Evolutionary conservation across 2,888 invertebrate genomes (phyloP).

Genomic region (Acanthopleura granulata): DNA sequence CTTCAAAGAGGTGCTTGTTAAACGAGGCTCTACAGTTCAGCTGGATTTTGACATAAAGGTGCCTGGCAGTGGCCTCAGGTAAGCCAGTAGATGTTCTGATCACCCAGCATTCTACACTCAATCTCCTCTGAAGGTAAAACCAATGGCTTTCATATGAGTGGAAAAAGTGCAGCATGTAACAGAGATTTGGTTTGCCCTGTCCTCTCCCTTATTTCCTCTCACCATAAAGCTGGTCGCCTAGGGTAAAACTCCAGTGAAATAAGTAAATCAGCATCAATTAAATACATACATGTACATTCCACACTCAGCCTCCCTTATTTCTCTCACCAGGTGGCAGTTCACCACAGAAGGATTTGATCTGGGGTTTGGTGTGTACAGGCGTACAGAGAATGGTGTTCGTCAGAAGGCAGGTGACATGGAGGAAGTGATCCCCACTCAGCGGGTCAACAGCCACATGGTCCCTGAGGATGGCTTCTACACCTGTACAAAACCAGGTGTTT

Average conservation of each 20-base stretch:
- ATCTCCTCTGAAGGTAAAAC: too few relatives aligned
- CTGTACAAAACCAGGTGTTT: constrained; percentile 83
- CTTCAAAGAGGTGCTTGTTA: constrained; percentile 78
- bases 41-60: constrained; percentile 45
- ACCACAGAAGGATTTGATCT: constrained; percentile 89
- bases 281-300: too few relatives aligned
- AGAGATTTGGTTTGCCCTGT: too few relatives aligned
- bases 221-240: too few relatives aligned
- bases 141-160: too few relatives aligned
- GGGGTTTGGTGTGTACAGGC: constrained; percentile 83
- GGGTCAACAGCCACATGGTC: constrained; percentile 82
- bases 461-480: constrained; percentile 85
- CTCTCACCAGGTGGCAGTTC: constrained; percentile 84
- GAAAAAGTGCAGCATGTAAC: too few relatives aligned
- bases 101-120: too few relatives aligned
- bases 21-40: constrained; percentile 75
- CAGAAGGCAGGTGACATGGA: constrained; percentile 70
- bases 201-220: too few relatives aligned
- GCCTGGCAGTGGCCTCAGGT: constrained; percentile 47
- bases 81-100: background rate
- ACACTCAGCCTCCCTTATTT: too few relatives aligned
- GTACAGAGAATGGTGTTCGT: constrained; percentile 38
- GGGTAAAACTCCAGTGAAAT: too few relatives aligned
- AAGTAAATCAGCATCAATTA: too few relatives aligned
- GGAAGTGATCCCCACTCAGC: constrained; percentile 77